Base-by-base conservation (phyloP, 2,888 invertebrate genomes). In the Drosophila anceps region DNA sequence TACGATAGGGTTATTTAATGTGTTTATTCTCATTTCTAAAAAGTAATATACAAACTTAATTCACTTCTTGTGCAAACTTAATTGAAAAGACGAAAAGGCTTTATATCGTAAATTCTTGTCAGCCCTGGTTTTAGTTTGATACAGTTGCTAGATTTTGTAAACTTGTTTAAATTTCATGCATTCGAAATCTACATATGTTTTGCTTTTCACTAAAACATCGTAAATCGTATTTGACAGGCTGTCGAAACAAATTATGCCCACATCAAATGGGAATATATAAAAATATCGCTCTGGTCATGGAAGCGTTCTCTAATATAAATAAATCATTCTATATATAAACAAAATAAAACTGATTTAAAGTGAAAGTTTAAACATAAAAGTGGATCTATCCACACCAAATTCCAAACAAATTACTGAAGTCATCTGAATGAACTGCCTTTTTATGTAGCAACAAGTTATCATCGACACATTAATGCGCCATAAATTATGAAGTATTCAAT, bases 391-490 rank as follows among this genome's bases (percentile, higher is more conserved):
- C 20, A 31, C 50, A 31, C 7, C 13, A 18, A 31, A 31, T 31
- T 50, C 18, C 7, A 31, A 31, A 31, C 18, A 50, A 50, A 33
- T 50, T 50, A 31, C 8, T 33, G 31, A 7, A 50, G 48, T 12
- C n/a, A 31, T 29, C 29, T 29, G n/a, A 48, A 48, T 2, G 3
- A 31, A n/a, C 20, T 41, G 1, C 1, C 7, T 13, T 13, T 43
- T 12, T 12, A 20, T 12, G n/a, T 27, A 1, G 37, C 27, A 35
- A 35, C 13, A 35, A 59, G 18, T 50, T 24, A 20, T 46, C 3
- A 6, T n/a, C 1, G 63, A 64, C 39, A 63, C 39, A 33, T 79
- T 76, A 70, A 83, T 69, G 59, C 24, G 44, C 50, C 66, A 62
- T 79, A 69, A 77, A 86, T 71, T 1, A n/a, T 70, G 44, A 13